phyloP scores from a whole-genome alignment of 1,140 invertebrate genomes.

The Lordiphosa clarofinis region DNA sequence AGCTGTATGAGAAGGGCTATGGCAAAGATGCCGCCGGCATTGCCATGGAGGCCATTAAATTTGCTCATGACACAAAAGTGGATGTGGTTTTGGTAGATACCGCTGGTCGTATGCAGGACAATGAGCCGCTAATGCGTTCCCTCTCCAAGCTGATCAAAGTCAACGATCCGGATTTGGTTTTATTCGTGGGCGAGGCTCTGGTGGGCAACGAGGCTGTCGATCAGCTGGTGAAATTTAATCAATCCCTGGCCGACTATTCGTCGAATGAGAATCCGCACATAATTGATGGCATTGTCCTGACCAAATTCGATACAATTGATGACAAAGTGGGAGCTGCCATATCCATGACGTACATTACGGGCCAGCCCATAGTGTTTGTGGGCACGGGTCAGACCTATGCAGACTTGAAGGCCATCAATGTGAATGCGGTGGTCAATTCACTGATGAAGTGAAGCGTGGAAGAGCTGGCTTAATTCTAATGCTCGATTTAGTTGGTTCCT shows the following conservation, averaged over 20 bases:
- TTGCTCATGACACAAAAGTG: constrained; percentile 88
- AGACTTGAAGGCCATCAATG: constrained; percentile 97
- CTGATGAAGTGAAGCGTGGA: constrained; percentile 90
- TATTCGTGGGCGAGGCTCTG: constrained; percentile 99
- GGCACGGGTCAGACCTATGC: constrained; percentile 99
- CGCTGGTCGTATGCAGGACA: constrained; percentile 99
- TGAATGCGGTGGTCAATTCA: constrained; percentile 96
- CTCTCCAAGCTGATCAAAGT: constrained; percentile 93
- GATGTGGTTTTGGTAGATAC: constrained; percentile 98
- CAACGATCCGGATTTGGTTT: constrained; percentile 97
- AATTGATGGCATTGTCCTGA: constrained; percentile 98
- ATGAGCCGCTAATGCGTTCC: constrained; percentile 98
- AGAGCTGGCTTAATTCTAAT: background rate
- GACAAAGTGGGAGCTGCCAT: constrained; percentile 99
- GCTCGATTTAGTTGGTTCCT: constrained; percentile 11
- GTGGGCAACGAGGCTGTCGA: constrained; percentile 99
- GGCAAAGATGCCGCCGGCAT: constrained; percentile 99
- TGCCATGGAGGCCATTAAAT: constrained; percentile 97
- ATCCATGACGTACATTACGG: constrained; percentile 99
- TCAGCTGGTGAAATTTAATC: constrained; percentile 99
- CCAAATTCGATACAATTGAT: constrained; percentile 99
- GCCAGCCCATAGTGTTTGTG: constrained; percentile 99
- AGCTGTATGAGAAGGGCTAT: constrained; percentile 98
- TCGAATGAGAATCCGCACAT: constrained; percentile 91
- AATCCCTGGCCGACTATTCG: constrained; percentile 94